These are phyloP conservation scores for Luffia ferchaultella DNA, from an alignment of 2,888 invertebrate genomes.

Conservation along the genomic window DNA sequence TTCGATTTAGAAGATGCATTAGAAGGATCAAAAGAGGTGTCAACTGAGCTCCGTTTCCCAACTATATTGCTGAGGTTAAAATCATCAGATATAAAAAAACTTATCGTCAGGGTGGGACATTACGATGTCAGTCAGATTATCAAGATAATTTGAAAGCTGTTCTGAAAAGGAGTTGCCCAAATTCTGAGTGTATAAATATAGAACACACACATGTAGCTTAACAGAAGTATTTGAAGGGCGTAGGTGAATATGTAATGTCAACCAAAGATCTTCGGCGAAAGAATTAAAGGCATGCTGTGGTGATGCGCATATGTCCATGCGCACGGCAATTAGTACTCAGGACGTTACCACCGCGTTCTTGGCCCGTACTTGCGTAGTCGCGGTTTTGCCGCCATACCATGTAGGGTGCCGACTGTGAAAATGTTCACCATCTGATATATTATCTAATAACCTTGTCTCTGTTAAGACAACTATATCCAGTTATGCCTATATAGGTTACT, in stretches of 20 bases:
- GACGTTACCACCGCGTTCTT: background rate
- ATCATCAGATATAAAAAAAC: too few relatives aligned
- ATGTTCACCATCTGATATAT: background rate
- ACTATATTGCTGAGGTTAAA: too few relatives aligned
- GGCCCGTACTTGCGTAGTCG: too few relatives aligned
- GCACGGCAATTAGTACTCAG: background rate
- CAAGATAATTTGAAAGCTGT: too few relatives aligned
- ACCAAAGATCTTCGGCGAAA: background rate
- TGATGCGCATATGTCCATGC: background rate
- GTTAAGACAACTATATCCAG: background rate
- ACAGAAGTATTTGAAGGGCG: background rate
- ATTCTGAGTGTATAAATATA: too few relatives aligned
- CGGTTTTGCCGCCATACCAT: background rate
- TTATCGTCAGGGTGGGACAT: too few relatives aligned
- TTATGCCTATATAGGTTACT: background rate
- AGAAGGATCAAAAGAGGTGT: too few relatives aligned
- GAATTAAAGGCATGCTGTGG: background rate
- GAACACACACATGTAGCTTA: background rate
- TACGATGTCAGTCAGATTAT: too few relatives aligned
- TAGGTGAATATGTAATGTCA: background rate
- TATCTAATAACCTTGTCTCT: background rate
- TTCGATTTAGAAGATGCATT: too few relatives aligned
- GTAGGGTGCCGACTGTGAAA: background rate
- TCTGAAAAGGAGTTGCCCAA: too few relatives aligned
- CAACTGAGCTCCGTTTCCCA: too few relatives aligned